Conservation (phyloP, 2,888 invertebrate genomes). For the Strigamia transsilvanica region DNA sequence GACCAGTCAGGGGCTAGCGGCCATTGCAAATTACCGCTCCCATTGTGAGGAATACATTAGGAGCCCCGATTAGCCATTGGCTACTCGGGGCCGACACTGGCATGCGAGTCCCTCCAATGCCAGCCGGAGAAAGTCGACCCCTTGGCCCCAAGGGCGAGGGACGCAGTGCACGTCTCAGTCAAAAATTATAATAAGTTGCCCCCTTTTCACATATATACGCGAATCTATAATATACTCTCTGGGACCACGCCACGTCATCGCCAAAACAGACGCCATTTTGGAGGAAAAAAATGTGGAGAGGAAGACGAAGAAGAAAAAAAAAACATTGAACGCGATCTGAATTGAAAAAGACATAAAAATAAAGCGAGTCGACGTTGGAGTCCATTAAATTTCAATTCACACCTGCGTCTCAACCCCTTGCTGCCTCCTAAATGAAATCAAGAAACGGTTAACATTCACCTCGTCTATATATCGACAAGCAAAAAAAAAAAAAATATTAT, state of each 20-base stretch:
- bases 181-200: conserved; percentile 46
- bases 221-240: conserved; percentile 38
- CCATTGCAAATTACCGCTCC: conserved; percentile 49
- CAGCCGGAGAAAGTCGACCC: conserved; percentile 47
- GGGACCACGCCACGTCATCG: conserved; percentile 38
- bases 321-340: conserved; percentile 6
- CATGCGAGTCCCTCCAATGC: conserved; percentile 43
- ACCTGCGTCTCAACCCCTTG: conserved; percentile 45
- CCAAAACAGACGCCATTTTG: conserved; percentile 33
- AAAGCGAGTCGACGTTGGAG: conserved; percentile 9
- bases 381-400: conserved; percentile 45
- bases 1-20: conserved; percentile 49
- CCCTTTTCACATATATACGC: conserved; percentile 40
- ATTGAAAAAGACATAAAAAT: conserved; percentile 35
- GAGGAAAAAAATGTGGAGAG: neutral
- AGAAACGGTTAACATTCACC: conserved; percentile 45
- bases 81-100: conserved; percentile 28
- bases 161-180: conserved; percentile 36
- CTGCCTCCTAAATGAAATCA: conserved; percentile 29
- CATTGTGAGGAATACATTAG: conserved; percentile 49
- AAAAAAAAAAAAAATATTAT: neutral
- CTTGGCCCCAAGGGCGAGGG: conserved; percentile 48
- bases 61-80: conserved; percentile 49
- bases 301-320: neutral
- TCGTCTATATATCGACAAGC: neutral